These are phyloP conservation scores for Esperia sulphurella DNA, from an alignment of 2,888 invertebrate species.

Conservation along the genomic window DNA sequence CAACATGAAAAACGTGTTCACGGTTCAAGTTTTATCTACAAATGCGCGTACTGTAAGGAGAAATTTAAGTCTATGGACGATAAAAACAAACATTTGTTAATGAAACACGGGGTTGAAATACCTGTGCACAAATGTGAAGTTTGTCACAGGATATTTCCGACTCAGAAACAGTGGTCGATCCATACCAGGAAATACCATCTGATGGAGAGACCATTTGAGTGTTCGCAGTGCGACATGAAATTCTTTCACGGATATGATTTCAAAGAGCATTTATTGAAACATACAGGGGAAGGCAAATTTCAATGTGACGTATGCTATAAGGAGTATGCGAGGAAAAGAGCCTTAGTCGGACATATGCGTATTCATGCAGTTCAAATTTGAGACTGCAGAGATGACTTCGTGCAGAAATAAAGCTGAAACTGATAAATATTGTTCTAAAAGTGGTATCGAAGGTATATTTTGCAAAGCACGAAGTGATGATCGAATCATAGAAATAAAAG, in stretches of 20 bases:
- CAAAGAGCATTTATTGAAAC: slow-evolving; percentile 42
- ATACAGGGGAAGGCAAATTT: slow-evolving; percentile 41
- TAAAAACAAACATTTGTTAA: slow-evolving; percentile 18
- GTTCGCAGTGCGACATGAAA: slow-evolving; percentile 36
- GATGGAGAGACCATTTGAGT: slow-evolving; percentile 38
- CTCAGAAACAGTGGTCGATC: slow-evolving; percentile 30
- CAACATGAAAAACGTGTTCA: slow-evolving; percentile 33
- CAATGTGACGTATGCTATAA: slow-evolving; percentile 39
- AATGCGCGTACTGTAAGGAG: slow-evolving; percentile 24
- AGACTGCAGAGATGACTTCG: slow-evolving; percentile 36
- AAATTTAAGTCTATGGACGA: slow-evolving; percentile 16
- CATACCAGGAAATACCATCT: slow-evolving; percentile 46
- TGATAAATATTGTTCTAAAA: slow-evolving; percentile 65
- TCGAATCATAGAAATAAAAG: too few species aligned
- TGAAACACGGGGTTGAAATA: slow-evolving; percentile 17
- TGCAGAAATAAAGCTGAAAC: slow-evolving; percentile 51
- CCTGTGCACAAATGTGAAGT: slow-evolving; percentile 35
- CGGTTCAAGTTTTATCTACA: slow-evolving; percentile 26
- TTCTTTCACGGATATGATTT: slow-evolving; percentile 36
- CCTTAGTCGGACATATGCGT: too few species aligned
- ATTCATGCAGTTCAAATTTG: slow-evolving; percentile 33
- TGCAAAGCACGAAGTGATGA: too few species aligned
- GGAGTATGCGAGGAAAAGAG: neutral
- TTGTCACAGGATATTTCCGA: slow-evolving; percentile 39
- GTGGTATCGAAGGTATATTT: too few species aligned